Evolutionary conservation across 2,888 invertebrate species (phyloP).

Genomic region (Hesperia comma): DNA sequence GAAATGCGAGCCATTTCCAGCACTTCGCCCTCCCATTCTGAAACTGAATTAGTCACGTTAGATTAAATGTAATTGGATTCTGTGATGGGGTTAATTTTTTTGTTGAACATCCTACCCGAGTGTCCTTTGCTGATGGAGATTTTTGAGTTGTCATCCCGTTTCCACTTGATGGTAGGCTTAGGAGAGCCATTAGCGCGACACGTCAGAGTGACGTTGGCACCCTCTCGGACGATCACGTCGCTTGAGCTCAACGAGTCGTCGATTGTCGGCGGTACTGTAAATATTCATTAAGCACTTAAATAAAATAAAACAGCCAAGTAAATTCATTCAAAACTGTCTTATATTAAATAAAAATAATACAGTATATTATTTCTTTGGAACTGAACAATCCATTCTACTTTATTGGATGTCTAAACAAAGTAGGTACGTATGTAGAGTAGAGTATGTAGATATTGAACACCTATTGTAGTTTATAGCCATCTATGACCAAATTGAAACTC

Average conservation of each 20-base stretch:
- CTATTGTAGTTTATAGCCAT: no score
- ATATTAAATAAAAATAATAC: no score
- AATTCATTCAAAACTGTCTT: no score
- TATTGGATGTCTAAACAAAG: no score
- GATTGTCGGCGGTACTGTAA: conserved; percentile 95
- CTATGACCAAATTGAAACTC: no score
- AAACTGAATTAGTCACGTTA: conserved; percentile 82
- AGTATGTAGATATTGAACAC: no score
- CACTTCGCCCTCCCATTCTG: conserved; percentile 93
- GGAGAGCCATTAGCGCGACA: conserved; percentile 96
- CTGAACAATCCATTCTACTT: no score
- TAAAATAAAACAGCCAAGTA: not conserved
- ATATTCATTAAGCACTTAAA: conserved; percentile 52
- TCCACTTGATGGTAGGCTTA: conserved; percentile 95
- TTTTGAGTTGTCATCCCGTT: conserved; percentile 93
- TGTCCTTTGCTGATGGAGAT: conserved; percentile 93
- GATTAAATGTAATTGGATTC: conserved; percentile 36
- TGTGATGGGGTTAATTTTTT: conserved; percentile 14
- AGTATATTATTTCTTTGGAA: no score
- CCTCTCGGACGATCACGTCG: conserved; percentile 95
- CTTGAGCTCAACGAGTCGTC: conserved; percentile 95
- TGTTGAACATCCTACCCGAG: conserved; percentile 81
- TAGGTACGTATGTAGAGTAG: no score
- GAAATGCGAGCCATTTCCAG: conserved; percentile 93
- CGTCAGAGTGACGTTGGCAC: conserved; percentile 93